phyloP scores from a whole-genome alignment of 2,113 vertebrate genomes.

The Psilopogon haemacephalus region DNA sequence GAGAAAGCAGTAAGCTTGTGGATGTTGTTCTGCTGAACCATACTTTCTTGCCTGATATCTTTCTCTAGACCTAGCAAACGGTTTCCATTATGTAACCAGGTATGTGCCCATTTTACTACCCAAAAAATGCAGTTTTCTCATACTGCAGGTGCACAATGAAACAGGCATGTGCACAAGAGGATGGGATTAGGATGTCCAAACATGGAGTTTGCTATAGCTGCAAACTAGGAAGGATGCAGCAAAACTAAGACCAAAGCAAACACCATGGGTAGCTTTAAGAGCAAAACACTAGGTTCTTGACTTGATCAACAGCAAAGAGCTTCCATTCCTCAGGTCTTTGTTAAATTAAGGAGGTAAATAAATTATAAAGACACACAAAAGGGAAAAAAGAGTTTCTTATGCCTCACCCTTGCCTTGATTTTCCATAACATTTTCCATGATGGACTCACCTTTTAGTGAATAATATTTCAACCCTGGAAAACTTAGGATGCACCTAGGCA shows the following conservation, averaged over 20 bases:
- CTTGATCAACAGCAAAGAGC: not conserved
- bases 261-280: not conserved
- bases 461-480: not conserved
- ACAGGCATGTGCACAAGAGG: rapidly evolving
- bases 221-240: not conserved
- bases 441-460: not conserved
- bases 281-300: not conserved
- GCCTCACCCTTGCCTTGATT: not conserved
- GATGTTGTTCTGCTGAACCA: not conserved
- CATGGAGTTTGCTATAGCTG: not conserved
- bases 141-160: not conserved
- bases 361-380: not conserved
- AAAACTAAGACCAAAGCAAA: not conserved
- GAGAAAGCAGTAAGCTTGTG: not conserved
- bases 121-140: not conserved
- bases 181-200: not conserved
- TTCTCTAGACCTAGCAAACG: not conserved
- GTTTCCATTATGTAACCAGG: not conserved
- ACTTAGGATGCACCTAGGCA: not conserved
- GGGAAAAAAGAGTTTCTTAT: not conserved
- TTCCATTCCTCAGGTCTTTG: not conserved
- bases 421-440: not conserved
- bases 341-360: not conserved
- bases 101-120: not conserved
- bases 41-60: rapidly evolving